These are phyloP conservation scores for Steatocranus sp. DNA, from an alignment of 2,797 vertebrate genomes.

Conservation along the genomic window DNA sequence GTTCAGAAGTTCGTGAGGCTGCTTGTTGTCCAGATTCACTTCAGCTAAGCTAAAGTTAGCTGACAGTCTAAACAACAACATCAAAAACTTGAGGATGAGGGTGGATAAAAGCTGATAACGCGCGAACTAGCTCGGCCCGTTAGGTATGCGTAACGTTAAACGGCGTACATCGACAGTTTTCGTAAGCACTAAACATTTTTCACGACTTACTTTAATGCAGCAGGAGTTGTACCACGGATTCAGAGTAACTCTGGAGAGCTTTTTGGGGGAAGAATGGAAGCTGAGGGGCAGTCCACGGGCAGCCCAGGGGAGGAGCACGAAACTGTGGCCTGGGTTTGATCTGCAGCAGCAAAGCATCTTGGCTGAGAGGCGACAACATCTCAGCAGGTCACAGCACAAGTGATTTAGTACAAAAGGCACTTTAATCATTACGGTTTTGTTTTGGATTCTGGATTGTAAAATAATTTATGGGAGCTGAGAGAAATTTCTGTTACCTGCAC, in stretches of 20 bases:
- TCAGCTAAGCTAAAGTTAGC: constrained; percentile 58
- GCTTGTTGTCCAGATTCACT: background rate
- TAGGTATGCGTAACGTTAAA: background rate
- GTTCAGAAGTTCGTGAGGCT: background rate
- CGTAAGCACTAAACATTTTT: accelerated
- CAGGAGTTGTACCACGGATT: constrained; percentile 5
- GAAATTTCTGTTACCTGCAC: background rate
- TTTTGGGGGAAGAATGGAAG: constrained; percentile 25
- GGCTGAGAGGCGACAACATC: background rate
- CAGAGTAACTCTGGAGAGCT: background rate
- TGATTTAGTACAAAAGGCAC: background rate
- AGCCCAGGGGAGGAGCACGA: constrained; percentile 40
- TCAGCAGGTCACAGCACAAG: background rate
- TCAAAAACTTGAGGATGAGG: constrained; percentile 25
- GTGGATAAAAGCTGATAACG: background rate
- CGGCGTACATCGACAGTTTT: accelerated
- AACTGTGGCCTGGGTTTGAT: background rate
- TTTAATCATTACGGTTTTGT: background rate
- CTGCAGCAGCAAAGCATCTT: background rate
- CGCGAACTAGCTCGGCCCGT: accelerated
- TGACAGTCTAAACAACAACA: constrained; percentile 12
- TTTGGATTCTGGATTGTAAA: background rate
- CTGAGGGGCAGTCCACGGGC: constrained; percentile 12
- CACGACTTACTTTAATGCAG: constrained; percentile 36
- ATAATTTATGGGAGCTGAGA: background rate